Conservation (phyloP, 2,888 invertebrate species). For the Aspidapion aeneum region DNA sequence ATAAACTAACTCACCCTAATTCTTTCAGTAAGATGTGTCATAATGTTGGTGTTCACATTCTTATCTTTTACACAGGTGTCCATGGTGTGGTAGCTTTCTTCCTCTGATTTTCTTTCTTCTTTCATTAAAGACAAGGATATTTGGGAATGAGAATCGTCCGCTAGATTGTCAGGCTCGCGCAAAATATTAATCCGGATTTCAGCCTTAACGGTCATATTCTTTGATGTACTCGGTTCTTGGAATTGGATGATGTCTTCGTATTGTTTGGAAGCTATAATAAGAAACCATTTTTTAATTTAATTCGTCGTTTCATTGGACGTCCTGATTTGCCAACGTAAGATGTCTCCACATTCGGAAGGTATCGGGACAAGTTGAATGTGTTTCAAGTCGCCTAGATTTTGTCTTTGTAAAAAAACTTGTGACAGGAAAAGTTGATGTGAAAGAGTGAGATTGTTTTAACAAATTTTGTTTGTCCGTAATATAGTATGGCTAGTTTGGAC, state of each 20-base stretch:
- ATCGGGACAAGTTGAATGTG: too few species aligned
- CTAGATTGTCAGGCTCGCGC: constrained; percentile 5
- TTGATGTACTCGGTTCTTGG: constrained; percentile 19
- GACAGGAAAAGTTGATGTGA: too few species aligned
- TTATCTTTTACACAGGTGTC: constrained; percentile 5
- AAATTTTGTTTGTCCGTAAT: too few species aligned
- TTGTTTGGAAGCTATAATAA: constrained; percentile 15
- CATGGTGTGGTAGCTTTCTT: constrained; percentile 19
- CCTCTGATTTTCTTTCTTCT: neutral
- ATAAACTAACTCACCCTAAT: neutral
- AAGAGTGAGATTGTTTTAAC: too few species aligned
- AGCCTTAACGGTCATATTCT: constrained; percentile 17
- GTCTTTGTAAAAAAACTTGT: too few species aligned
- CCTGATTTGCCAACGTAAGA: neutral
- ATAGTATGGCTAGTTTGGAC: too few species aligned
- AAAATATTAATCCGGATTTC: constrained; percentile 20
- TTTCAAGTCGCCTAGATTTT: too few species aligned
- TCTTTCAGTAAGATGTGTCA: neutral
- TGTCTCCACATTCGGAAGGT: too few species aligned
- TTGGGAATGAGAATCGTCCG: neutral
- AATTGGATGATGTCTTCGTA: constrained; percentile 19
- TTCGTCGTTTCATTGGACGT: neutral
- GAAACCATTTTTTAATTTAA: constrained; percentile 5
- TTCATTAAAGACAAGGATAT: neutral
- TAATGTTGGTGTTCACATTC: neutral